Conservation (phyloP, 2,113 vertebrate species). For the Lota lota region DNA sequence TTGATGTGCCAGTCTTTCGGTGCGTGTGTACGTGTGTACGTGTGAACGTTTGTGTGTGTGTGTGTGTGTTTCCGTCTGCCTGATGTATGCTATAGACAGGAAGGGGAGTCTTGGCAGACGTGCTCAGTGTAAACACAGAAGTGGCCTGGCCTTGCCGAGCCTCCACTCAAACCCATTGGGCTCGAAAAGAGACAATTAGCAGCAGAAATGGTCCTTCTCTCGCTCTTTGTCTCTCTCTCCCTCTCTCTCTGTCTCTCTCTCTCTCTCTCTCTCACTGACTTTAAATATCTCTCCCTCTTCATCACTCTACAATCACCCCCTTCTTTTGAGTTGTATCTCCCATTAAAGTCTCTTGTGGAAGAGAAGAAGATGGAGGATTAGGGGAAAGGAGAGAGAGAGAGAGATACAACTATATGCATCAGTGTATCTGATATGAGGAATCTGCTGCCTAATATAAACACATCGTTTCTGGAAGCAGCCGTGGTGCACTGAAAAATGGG, state of each 20-base stretch:
- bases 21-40: background rate
- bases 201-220: background rate
- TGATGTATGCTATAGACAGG: conserved; percentile 8
- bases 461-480: conserved; percentile 58
- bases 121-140: conserved; percentile 25
- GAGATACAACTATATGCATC: background rate
- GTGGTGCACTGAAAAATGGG: conserved; percentile 56
- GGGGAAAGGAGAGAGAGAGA: background rate
- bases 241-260: too few species aligned
- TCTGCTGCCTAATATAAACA: conserved; percentile 61
- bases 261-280: too few species aligned
- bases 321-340: background rate
- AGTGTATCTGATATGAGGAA: conserved; percentile 43
- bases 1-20: background rate
- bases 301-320: background rate
- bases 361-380: background rate
- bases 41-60: background rate
- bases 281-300: background rate
- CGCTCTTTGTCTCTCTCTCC: too few species aligned
- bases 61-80: background rate
- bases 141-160: conserved; percentile 7
- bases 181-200: conserved; percentile 8
- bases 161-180: conserved; percentile 2
- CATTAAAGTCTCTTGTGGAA: background rate
- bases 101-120: conserved; percentile 14